These are phyloP conservation scores for Zaprionus nigranus DNA, from an alignment of 1,140 invertebrate genomes.

Conservation along the genomic window DNA sequence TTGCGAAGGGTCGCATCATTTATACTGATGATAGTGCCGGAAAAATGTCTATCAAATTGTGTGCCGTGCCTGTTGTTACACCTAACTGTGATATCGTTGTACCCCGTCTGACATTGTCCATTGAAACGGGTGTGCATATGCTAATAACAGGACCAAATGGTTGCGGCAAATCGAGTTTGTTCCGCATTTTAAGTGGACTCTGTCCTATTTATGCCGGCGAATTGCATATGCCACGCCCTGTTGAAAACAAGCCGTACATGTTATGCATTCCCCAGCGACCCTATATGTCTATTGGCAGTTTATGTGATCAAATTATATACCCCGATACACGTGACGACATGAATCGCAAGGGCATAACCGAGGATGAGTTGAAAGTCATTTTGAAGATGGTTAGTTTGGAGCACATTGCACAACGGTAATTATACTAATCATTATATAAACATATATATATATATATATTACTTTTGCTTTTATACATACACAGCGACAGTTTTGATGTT, in stretches of 20 bases:
- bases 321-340: constrained; percentile 93
- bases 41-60: constrained; percentile 92
- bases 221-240: constrained; percentile 91
- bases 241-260: constrained; percentile 88
- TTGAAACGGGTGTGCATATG: constrained; percentile 95
- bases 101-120: constrained; percentile 91
- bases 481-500: constrained; percentile 90
- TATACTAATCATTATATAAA: not conserved
- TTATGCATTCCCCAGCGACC: constrained; percentile 99
- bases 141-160: constrained; percentile 99
- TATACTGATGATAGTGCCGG: constrained; percentile 85
- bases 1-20: constrained; percentile 88
- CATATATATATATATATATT: not conserved
- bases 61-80: constrained; percentile 96
- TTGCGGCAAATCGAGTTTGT: constrained; percentile 98
- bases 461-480: not conserved
- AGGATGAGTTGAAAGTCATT: constrained; percentile 89
- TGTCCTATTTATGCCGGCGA: constrained; percentile 98
- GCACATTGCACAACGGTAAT: constrained; percentile 93
- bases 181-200: constrained; percentile 96
- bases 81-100: constrained; percentile 99
- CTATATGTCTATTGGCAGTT: constrained; percentile 97
- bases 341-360: constrained; percentile 88
- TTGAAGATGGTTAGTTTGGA: constrained; percentile 90
- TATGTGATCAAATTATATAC: constrained; percentile 99